A percentile compares a stretch with the other conserved stretches of the same genome.
Evolutionary conservation across 2,797 vertebrate genomes (phyloP).

Genomic region (Heteromormyrus szaboi): DNA sequence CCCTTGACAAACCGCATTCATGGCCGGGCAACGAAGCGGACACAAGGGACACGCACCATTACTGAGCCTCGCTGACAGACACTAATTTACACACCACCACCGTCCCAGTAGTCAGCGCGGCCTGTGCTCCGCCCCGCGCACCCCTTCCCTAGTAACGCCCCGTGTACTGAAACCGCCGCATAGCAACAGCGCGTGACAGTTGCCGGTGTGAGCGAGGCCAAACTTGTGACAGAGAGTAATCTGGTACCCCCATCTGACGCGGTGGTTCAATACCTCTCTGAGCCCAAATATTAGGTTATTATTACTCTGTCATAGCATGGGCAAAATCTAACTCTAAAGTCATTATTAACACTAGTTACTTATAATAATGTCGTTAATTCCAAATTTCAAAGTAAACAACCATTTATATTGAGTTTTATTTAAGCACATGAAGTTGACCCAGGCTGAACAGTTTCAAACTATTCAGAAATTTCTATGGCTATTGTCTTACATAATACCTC

Average conservation of each 20-base stretch:
- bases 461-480: background rate
- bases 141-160: constrained; percentile 42
- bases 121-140: constrained; percentile 33
- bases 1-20: constrained; percentile 53
- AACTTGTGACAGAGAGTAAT: background rate
- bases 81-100: constrained; percentile 49
- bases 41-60: constrained; percentile 57
- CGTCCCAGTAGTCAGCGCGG: constrained; percentile 42
- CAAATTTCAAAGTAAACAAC: background rate
- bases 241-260: background rate
- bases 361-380: background rate
- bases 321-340: background rate
- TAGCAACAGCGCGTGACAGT: constrained; percentile 37
- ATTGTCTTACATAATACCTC: background rate
- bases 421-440: background rate
- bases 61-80: constrained; percentile 37
- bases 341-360: background rate
- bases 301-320: background rate
- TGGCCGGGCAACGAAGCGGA: constrained; percentile 63
- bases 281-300: background rate
- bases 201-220: background rate
- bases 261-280: background rate
- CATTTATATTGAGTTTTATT: background rate
- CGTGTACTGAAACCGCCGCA: constrained; percentile 33
- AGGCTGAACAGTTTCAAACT: background rate